Conservation (phyloP, 2,888 invertebrate genomes). For the Amitus sp. region DNA sequence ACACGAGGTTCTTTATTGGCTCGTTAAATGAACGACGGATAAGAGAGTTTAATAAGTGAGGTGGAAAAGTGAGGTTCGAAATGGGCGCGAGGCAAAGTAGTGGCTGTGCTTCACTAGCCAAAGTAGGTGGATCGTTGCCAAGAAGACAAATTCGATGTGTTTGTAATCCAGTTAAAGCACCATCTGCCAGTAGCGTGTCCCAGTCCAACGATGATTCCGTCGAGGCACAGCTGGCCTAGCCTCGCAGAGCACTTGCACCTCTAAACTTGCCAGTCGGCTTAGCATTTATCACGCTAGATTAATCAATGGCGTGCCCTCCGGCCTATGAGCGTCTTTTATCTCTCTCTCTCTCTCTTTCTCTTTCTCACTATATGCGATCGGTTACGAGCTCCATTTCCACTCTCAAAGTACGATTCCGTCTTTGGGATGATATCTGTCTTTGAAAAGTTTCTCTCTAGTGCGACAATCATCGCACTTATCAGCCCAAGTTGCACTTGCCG, state of each 20-base stretch:
- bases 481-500: slow-evolving; percentile 54
- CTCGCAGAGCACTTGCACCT: slow-evolving; percentile 46
- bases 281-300: slow-evolving; percentile 60
- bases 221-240: slow-evolving; percentile 46
- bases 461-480: slow-evolving; percentile 55
- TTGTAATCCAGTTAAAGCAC: slow-evolving; percentile 40
- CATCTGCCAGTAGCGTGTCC: slow-evolving; percentile 36
- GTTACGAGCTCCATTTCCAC: not conserved
- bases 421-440: slow-evolving; percentile 46
- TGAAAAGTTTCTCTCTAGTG: slow-evolving; percentile 50
- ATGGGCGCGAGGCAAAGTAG: slow-evolving; percentile 25
- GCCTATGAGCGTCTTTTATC: slow-evolving; percentile 2
- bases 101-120: no score
- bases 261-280: slow-evolving; percentile 56
- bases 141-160: slow-evolving; percentile 39
- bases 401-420: slow-evolving; percentile 32
- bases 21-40: slow-evolving; percentile 22
- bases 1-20: slow-evolving; percentile 10
- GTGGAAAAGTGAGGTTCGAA: slow-evolving; percentile 31
- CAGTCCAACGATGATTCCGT: slow-evolving; percentile 35
- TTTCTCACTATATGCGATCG: slow-evolving; percentile 7
- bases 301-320: slow-evolving; percentile 50
- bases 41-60: slow-evolving; percentile 30
- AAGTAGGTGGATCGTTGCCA: slow-evolving; percentile 34
- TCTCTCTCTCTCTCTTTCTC: slow-evolving; percentile 12